Conservation (phyloP, 2,888 invertebrate species). For the Drosophila suboccidentalis region DNA sequence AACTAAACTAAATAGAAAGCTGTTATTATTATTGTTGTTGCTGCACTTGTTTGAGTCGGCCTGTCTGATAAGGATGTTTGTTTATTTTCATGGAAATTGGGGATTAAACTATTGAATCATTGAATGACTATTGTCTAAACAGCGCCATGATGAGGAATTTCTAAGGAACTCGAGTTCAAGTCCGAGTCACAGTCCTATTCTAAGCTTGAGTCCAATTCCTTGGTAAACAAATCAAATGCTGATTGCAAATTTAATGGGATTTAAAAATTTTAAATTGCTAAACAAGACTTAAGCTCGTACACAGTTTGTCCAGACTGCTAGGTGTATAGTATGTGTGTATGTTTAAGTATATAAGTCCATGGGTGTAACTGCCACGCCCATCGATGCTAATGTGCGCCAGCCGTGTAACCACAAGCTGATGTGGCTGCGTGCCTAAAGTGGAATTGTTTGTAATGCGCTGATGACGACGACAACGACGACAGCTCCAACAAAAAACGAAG, state of each 20-base stretch:
- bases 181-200: neutral
- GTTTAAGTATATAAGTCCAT: slow-evolving; percentile 2
- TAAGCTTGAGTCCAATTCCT: slow-evolving; percentile 24
- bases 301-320: slow-evolving; percentile 17
- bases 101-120: slow-evolving; percentile 71
- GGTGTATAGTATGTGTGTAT: slow-evolving; percentile 18
- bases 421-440: slow-evolving; percentile 74
- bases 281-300: slow-evolving; percentile 61
- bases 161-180: neutral
- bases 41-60: neutral
- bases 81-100: slow-evolving; percentile 60
- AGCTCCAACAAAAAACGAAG: slow-evolving; percentile 10
- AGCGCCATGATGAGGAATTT: neutral
- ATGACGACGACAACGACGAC: slow-evolving; percentile 47
- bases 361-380: slow-evolving; percentile 32
- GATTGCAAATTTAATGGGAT: slow-evolving; percentile 76
- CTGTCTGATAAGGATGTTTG: slow-evolving; percentile 49
- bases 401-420: slow-evolving; percentile 69
- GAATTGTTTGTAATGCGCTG: slow-evolving; percentile 79
- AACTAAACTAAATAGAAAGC: slow-evolving; percentile 69
- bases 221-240: slow-evolving; percentile 70
- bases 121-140: slow-evolving; percentile 57
- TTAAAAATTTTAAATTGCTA: slow-evolving; percentile 76
- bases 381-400: slow-evolving; percentile 21
- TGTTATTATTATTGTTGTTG: slow-evolving; percentile 17